phyloP scores from a whole-genome alignment of 1,140 invertebrate species.

The Rhagoletis pomonella region DNA sequence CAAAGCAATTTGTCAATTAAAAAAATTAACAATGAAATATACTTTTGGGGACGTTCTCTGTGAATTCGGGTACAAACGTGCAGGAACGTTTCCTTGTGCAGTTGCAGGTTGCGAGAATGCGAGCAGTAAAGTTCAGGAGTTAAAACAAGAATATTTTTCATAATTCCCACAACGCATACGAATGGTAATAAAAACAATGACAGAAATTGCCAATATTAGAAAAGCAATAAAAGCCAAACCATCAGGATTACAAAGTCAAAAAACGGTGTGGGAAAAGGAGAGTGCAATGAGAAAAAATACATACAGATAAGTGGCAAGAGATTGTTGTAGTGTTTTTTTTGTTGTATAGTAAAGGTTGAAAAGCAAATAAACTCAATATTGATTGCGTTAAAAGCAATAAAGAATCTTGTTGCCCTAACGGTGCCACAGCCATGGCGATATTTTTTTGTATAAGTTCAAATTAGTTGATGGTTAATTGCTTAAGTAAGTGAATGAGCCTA shows the following conservation, averaged over 20 bases:
- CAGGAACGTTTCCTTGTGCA: neutral
- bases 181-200: neutral
- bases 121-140: neutral
- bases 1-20: conserved; percentile 35
- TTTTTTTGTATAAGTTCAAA: too few relatives aligned
- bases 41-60: neutral
- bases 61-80: neutral
- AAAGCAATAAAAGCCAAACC: too few relatives aligned
- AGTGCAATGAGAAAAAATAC: neutral
- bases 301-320: neutral
- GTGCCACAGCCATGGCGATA: too few relatives aligned
- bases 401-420: too few relatives aligned
- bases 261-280: neutral
- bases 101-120: neutral
- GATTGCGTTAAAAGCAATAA: too few relatives aligned
- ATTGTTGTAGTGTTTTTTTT: neutral
- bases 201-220: neutral
- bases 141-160: neutral
- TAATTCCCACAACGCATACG: neutral
- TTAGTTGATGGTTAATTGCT: too few relatives aligned
- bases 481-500: too few relatives aligned
- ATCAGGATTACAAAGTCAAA: neutral
- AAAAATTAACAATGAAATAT: neutral
- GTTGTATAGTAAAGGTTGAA: neutral
- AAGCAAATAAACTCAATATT: too few relatives aligned